Evolutionary conservation across 2,113 vertebrate species (phyloP).

Genomic region (Herpetotheres cachinnans): DNA sequence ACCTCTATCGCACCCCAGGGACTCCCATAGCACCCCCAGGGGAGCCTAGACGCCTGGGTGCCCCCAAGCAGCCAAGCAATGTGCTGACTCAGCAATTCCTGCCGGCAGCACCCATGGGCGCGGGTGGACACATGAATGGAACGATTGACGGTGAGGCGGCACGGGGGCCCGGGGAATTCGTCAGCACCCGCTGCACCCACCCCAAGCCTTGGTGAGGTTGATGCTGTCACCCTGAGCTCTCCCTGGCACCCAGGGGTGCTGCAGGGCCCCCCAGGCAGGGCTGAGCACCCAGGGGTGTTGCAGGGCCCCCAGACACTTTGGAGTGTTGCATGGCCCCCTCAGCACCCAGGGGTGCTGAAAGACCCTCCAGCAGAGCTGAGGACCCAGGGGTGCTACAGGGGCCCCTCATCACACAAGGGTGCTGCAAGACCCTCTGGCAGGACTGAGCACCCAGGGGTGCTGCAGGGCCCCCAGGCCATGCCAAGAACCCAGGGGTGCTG

Average conservation of each 20-base stretch:
- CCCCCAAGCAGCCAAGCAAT: background rate
- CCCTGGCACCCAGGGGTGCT: background rate
- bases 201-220: background rate
- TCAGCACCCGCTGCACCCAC: background rate
- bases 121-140: background rate
- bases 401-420: too few species aligned
- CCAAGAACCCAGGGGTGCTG: too few species aligned
- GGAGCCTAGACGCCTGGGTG: fast-evolving
- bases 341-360: background rate
- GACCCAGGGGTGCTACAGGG: too few species aligned
- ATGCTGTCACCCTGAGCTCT: background rate
- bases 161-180: background rate
- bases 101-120: background rate
- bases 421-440: too few species aligned
- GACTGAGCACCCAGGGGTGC: too few species aligned
- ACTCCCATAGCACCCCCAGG: background rate
- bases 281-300: background rate
- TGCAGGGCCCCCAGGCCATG: too few species aligned
- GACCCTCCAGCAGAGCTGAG: too few species aligned
- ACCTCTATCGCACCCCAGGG: background rate
- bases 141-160: background rate
- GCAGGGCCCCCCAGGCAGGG: background rate
- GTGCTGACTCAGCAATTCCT: background rate
- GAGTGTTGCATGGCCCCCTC: too few species aligned
- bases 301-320: background rate